These are phyloP conservation scores for Oligia latruncula DNA, from an alignment of 2,888 invertebrate genomes.

Conservation along the genomic window DNA sequence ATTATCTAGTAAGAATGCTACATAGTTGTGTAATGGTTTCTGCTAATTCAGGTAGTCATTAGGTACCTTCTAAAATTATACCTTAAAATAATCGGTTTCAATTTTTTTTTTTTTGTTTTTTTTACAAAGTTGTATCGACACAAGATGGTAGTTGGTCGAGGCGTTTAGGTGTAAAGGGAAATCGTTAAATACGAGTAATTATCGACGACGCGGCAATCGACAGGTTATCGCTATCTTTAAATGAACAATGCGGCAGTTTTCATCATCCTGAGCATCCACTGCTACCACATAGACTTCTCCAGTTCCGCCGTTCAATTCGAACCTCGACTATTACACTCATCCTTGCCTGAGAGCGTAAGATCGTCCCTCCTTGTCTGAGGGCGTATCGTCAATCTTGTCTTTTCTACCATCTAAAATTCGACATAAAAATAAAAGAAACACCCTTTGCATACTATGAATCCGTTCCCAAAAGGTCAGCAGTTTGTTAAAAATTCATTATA, in stretches of 20 bases:
- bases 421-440: slow-evolving; percentile 57
- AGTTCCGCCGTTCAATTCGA: not conserved
- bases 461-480: slow-evolving; percentile 80
- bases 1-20: not conserved
- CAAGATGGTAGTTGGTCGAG: not conserved
- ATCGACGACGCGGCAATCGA: not conserved
- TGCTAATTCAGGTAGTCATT: not conserved
- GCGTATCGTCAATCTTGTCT: not conserved
- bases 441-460: slow-evolving; percentile 57
- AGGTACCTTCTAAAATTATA: not conserved
- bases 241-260: not conserved
- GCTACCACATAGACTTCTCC: not conserved
- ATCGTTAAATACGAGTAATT: not conserved
- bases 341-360: not conserved
- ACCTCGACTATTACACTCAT: not conserved
- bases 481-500: slow-evolving; percentile 79
- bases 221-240: not conserved
- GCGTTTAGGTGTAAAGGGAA: not conserved
- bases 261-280: not conserved
- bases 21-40: not conserved
- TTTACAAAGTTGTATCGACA: not conserved
- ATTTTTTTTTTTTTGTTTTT: not conserved
- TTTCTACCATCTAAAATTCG: not conserved
- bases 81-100: not conserved
- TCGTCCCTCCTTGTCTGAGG: not conserved